Percentiles rank a stretch among this genome's conserved stretches.
phyloP scores from a whole-genome alignment of 2,888 invertebrate species.

The Ariolimax columbianus region DNA sequence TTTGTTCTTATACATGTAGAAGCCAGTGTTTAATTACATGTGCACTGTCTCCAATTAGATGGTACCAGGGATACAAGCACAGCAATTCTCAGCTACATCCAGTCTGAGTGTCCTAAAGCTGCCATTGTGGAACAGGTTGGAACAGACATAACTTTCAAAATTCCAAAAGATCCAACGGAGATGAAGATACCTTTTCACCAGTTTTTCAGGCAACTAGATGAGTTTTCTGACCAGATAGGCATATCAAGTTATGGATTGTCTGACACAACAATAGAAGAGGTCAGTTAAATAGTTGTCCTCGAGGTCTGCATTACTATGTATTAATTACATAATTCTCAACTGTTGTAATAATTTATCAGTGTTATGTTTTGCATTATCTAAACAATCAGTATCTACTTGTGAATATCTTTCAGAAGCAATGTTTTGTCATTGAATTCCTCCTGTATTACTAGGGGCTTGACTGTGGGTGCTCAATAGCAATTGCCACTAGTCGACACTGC shows the following conservation, averaged over 20 bases:
- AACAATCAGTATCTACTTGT: no score
- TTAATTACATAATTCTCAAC: no score
- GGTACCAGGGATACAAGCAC: background rate
- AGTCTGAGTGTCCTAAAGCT: conserved; percentile 77
- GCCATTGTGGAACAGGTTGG: conserved; percentile 79
- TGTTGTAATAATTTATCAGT: no score
- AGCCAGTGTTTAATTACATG: background rate
- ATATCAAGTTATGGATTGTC: conserved; percentile 81
- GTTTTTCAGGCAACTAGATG: conserved; percentile 79
- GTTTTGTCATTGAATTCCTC: no score
- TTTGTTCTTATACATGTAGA: background rate
- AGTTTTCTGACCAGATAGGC: conserved; percentile 72
- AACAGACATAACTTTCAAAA: conserved; percentile 79
- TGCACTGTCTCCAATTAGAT: background rate
- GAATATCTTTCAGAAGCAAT: no score
- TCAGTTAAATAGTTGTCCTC: background rate
- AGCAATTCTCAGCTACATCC: conserved; percentile 69
- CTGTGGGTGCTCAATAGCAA: no score
- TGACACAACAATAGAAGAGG: conserved; percentile 82
- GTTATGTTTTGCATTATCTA: no score
- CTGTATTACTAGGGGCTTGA: no score
- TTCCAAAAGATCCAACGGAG: conserved; percentile 67
- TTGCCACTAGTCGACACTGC: no score
- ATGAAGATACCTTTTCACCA: conserved; percentile 64
- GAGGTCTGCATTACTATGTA: background rate